A percentile compares a stretch with the other conserved stretches of the same genome.
phyloP scores from a whole-genome alignment of 2,888 invertebrate genomes.

The Hydriomena furcata region DNA sequence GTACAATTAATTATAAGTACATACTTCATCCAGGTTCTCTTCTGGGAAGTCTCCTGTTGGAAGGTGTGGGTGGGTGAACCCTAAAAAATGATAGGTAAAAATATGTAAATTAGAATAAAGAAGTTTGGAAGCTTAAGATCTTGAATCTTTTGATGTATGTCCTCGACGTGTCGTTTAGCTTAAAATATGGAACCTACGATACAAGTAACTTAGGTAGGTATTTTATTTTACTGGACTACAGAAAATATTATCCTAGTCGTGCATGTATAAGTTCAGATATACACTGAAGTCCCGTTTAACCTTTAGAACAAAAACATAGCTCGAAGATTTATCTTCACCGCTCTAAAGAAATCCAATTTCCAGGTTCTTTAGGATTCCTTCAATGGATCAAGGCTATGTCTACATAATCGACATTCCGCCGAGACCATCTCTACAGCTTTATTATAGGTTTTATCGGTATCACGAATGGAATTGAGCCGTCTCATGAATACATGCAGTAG shows the following conservation, averaged over 20 bases:
- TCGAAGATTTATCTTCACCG: neutral
- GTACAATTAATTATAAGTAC: no score
- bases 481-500: slow-evolving; percentile 17
- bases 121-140: no score
- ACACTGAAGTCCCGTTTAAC: neutral
- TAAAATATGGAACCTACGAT: no score
- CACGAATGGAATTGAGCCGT: slow-evolving; percentile 14
- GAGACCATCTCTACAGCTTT: slow-evolving; percentile 14
- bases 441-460: slow-evolving; percentile 18
- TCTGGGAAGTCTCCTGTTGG: no score
- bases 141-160: no score
- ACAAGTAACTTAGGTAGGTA: no score
- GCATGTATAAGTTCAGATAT: neutral
- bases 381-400: slow-evolving; percentile 21
- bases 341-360: slow-evolving; percentile 14
- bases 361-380: slow-evolving; percentile 7
- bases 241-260: neutral
- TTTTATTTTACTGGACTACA: no score
- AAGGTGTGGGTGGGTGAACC: no score
- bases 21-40: no score
- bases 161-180: no score
- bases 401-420: slow-evolving; percentile 23
- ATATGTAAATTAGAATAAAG: no score
- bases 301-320: slow-evolving; percentile 2
- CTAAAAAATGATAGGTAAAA: no score